Evolutionary conservation across 2,797 vertebrate species (phyloP).

Genomic region (Catostomus latipinnis): DNA sequence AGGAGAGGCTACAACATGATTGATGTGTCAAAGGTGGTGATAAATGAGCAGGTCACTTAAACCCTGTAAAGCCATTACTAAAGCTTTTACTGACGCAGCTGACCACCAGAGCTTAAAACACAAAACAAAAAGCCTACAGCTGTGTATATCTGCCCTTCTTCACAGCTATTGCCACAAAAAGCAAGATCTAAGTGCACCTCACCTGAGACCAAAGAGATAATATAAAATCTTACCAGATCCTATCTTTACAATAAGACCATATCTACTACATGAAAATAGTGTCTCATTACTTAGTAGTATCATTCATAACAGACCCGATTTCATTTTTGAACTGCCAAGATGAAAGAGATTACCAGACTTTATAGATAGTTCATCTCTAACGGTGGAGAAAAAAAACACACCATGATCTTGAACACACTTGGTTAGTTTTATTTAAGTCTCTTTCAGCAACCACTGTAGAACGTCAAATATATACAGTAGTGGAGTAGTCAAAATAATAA

Average conservation of each 20-base stretch:
- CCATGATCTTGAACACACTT: not conserved
- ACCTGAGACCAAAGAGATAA: constrained; percentile 4
- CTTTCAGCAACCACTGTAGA: not conserved
- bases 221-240: not conserved
- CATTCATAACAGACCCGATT: not conserved
- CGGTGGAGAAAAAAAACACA: not conserved
- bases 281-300: not conserved
- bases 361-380: not conserved
- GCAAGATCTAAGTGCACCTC: not conserved
- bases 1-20: constrained; percentile 51
- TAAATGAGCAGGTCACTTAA: constrained; percentile 56
- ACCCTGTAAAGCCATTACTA: constrained; percentile 56
- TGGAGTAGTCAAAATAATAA: not conserved
- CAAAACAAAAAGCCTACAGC: constrained; percentile 45
- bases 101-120: constrained; percentile 53
- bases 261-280: not conserved
- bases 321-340: not conserved
- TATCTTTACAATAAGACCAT: not conserved
- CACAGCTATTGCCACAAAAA: constrained; percentile 15
- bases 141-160: not conserved
- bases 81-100: constrained; percentile 60
- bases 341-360: not conserved
- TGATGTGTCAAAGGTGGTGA: constrained; percentile 59
- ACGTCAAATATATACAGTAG: not conserved
- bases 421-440: not conserved